A percentile compares a stretch with the other conserved stretches of the same genome.
These are phyloP conservation scores for Brotula barbata DNA, from an alignment of 2,797 vertebrate genomes.

Conservation along the genomic window DNA sequence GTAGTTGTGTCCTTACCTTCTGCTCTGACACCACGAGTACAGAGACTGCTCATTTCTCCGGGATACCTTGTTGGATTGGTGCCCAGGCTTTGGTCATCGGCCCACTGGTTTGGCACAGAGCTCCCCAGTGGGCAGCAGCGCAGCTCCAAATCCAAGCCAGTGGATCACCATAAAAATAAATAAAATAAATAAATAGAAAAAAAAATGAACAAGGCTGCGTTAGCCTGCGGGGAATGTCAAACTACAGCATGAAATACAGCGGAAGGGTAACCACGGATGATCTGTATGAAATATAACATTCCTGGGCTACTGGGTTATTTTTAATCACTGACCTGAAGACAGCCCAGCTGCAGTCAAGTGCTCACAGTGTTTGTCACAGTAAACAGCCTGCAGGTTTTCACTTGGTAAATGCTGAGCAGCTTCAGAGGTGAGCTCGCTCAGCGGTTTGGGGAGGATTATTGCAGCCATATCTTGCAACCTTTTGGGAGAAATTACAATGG, in stretches of 20 bases:
- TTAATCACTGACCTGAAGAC: constrained; percentile 18
- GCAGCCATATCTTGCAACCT: no score
- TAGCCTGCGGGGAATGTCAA: constrained; percentile 56
- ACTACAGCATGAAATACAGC: constrained; percentile 34
- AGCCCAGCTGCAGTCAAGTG: neutral
- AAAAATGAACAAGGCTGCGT: constrained; percentile 23
- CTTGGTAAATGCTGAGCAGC: neutral
- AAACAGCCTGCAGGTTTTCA: neutral
- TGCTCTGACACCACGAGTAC: constrained; percentile 40
- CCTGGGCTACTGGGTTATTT: constrained; percentile 10
- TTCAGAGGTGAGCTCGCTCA: neutral
- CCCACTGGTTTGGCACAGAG: constrained; percentile 66
- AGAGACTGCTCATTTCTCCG: constrained; percentile 59
- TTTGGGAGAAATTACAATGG: no score
- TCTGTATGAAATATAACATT: constrained; percentile 17
- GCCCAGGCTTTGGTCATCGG: constrained; percentile 66
- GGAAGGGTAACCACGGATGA: constrained; percentile 30
- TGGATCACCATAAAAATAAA: constrained; percentile 67
- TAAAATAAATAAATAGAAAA: constrained; percentile 30
- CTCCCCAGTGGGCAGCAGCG: constrained; percentile 59
- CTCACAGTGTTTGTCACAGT: neutral
- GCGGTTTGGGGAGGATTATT: no score
- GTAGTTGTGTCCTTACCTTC: constrained; percentile 51
- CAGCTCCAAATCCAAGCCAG: constrained; percentile 60
- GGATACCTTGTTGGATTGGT: constrained; percentile 61